phyloP scores from a whole-genome alignment of 2,888 invertebrate species.

The Ophion ellenae region DNA sequence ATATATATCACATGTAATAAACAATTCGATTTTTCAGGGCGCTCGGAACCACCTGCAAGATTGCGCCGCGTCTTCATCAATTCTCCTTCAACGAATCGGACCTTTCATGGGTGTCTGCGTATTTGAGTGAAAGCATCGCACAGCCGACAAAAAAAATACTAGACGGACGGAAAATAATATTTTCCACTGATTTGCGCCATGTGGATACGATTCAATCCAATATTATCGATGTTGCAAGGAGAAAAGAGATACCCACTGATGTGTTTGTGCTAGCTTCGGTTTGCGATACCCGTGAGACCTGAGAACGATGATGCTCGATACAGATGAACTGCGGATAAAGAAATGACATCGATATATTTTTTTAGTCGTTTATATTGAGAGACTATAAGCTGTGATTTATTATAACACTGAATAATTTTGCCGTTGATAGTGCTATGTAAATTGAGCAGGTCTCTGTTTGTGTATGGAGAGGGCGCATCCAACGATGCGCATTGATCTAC shows the following conservation, averaged over 20 bases:
- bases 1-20: neutral
- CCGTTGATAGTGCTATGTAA: too few relatives aligned
- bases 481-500: too few relatives aligned
- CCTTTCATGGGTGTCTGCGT: neutral
- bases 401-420: too few relatives aligned
- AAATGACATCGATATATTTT: conserved; percentile 35
- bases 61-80: conserved; percentile 25
- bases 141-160: neutral
- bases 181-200: neutral
- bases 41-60: conserved; percentile 27
- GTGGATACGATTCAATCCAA: conserved; percentile 8
- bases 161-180: conserved; percentile 36
- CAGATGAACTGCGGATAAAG: conserved; percentile 38
- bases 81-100: neutral
- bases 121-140: neutral
- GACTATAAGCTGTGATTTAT: too few relatives aligned
- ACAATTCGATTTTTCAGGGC: conserved; percentile 15
- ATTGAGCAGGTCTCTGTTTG: too few relatives aligned
- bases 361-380: neutral
- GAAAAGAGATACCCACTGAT: conserved; percentile 43
- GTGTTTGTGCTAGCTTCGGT: conserved; percentile 31
- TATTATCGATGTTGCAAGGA: conserved; percentile 63
- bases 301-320: conserved; percentile 39
- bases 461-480: too few relatives aligned
- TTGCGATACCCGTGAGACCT: conserved; percentile 61